These are phyloP conservation scores for Eristalis tenax DNA, from an alignment of 2,888 invertebrate genomes.

Conservation along the genomic window DNA sequence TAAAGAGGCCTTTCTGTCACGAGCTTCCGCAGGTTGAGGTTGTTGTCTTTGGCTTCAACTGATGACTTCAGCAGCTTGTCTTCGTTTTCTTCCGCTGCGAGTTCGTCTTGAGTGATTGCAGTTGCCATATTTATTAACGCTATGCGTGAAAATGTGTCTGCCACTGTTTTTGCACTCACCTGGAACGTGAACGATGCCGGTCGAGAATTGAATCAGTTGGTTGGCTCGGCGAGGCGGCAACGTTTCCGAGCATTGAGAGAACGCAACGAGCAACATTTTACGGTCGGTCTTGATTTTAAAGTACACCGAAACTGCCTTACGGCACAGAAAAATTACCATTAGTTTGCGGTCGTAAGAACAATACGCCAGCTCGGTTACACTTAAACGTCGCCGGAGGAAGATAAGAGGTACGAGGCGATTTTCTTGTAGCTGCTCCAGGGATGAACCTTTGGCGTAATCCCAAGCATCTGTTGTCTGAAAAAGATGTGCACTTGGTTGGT, in stretches of 20 bases:
- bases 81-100: background rate
- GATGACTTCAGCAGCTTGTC: background rate
- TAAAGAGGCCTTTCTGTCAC: background rate
- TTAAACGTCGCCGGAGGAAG: no score
- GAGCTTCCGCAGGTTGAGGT: background rate
- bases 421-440: no score
- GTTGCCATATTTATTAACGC: background rate
- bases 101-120: background rate
- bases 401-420: no score
- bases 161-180: background rate
- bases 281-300: slow-evolving; percentile 55
- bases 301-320: no score
- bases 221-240: background rate
- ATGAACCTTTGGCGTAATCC: no score
- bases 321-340: no score
- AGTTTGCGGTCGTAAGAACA: no score
- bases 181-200: background rate
- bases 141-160: background rate
- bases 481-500: background rate
- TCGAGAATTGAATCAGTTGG: background rate
- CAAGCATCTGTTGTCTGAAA: background rate
- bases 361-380: no score
- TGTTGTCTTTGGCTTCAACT: background rate
- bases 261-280: no score
- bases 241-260: background rate